phyloP scores from a whole-genome alignment of 1,140 invertebrate species.

The Chionoecetes opilio region DNA sequence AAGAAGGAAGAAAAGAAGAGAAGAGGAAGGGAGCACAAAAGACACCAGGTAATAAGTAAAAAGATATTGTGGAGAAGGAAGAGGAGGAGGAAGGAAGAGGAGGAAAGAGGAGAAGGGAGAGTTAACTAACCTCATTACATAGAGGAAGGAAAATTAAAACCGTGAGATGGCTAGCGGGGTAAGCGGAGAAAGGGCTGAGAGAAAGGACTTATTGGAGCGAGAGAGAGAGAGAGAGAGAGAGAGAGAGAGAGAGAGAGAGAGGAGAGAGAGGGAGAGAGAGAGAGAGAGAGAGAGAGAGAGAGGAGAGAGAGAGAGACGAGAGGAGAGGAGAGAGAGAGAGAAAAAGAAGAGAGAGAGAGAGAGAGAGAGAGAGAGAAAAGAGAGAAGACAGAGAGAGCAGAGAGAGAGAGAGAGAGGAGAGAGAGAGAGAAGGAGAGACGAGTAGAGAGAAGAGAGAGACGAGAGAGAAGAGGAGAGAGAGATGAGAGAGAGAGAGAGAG shows the following conservation, averaged over 20 bases:
- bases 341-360: not conserved
- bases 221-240: conserved; percentile 44
- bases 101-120: conserved; percentile 2
- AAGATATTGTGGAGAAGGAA: not conserved
- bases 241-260: conserved; percentile 44
- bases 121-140: conserved; percentile 10
- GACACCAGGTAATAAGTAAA: not conserved
- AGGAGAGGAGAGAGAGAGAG: not conserved
- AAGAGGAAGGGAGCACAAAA: not conserved
- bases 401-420: not conserved
- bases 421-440: not conserved
- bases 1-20: not conserved
- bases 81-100: not conserved
- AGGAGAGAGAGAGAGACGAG: conserved; percentile 22
- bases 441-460: not conserved
- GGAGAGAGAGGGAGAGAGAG: conserved; percentile 55
- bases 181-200: conserved; percentile 28
- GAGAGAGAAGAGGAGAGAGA: not conserved
- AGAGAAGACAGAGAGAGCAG: too few relatives aligned
- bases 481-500: not conserved
- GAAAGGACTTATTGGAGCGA: not conserved
- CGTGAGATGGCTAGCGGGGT: conserved; percentile 12
- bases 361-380: not conserved
- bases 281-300: conserved; percentile 56
- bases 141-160: conserved; percentile 30